A percentile compares a stretch with the other conserved stretches of the same genome.
phyloP scores from a whole-genome alignment of 2,888 invertebrate genomes.

The Cabera pusaria region DNA sequence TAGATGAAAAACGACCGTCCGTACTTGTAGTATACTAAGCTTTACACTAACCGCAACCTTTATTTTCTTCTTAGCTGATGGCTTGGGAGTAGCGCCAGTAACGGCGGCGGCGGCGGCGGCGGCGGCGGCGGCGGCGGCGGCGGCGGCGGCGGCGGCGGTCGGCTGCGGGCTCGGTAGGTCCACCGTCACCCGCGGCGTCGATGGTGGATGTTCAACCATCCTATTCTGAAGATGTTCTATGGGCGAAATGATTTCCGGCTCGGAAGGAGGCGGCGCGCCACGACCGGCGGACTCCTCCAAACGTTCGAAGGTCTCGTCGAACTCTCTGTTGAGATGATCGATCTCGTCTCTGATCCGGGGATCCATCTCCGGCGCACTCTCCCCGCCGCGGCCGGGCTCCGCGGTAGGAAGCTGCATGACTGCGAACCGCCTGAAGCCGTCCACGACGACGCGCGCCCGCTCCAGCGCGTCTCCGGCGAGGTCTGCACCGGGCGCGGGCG shows the following conservation, averaged over 20 bases:
- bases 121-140: too few relatives aligned
- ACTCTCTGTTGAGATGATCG: slow-evolving; percentile 71
- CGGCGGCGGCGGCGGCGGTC: too few relatives aligned
- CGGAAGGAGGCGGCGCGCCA: too few relatives aligned
- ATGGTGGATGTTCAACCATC: too few relatives aligned
- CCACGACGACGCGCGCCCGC: slow-evolving; percentile 86
- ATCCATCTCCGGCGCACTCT: slow-evolving; percentile 52
- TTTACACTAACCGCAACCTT: slow-evolving; percentile 61
- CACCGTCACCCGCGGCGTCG: too few relatives aligned
- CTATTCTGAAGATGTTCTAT: too few relatives aligned
- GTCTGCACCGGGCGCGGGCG: slow-evolving; percentile 53
- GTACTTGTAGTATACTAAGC: slow-evolving; percentile 3
- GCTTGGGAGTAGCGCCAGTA: slow-evolving; percentile 38
- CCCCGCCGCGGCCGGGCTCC: slow-evolving; percentile 40
- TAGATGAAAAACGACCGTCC: too few relatives aligned
- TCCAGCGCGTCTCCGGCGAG: slow-evolving; percentile 76
- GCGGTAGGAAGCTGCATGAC: slow-evolving; percentile 60
- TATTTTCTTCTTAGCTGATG: slow-evolving; percentile 69
- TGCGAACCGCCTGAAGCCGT: slow-evolving; percentile 86
- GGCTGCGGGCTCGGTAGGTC: too few relatives aligned
- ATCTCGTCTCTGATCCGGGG: slow-evolving; percentile 60
- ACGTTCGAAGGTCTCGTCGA: slow-evolving; percentile 68
- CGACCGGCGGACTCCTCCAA: slow-evolving; percentile 56
- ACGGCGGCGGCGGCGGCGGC: background rate
- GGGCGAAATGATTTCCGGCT: too few relatives aligned